Percentiles rank a stretch among this genome's conserved stretches.
Conservation (phyloP, 2,797 vertebrate genomes). For the Sternarchorhynchus goeldii region DNA sequence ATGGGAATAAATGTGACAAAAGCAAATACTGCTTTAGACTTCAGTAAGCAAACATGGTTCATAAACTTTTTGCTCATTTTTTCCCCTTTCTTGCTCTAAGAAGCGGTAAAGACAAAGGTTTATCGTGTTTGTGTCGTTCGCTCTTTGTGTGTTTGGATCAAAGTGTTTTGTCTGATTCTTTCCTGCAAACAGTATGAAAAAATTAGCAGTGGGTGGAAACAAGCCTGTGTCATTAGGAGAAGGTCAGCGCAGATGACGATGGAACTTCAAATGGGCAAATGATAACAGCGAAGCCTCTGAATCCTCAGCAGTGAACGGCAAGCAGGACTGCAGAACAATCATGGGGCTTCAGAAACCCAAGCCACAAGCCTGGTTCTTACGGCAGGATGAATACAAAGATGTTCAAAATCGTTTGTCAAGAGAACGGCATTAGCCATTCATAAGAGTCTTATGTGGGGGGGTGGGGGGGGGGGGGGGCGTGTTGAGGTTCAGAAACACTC, state of each 20-base stretch:
- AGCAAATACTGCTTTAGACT: constrained; percentile 99
- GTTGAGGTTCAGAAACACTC: constrained; percentile 22
- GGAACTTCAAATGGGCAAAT: background rate
- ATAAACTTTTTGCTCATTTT: constrained; percentile 70
- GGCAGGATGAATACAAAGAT: background rate
- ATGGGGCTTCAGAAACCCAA: background rate
- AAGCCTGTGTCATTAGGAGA: too few species aligned
- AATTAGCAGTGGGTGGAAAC: too few species aligned
- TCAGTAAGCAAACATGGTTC: constrained; percentile 95
- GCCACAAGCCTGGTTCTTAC: background rate
- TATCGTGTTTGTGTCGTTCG: constrained; percentile 8
- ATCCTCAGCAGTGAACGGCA: background rate
- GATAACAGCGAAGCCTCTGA: background rate
- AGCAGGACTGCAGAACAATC: too few species aligned
- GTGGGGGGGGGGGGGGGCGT: too few species aligned
- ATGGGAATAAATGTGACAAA: constrained; percentile 99
- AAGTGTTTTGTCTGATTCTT: too few species aligned
- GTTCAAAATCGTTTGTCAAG: background rate
- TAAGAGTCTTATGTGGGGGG: background rate
- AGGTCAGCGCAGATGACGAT: background rate
- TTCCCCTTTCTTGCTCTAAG: constrained; percentile 18
- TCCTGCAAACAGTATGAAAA: too few species aligned
- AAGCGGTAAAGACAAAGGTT: constrained; percentile 18
- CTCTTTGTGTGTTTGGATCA: too few species aligned
- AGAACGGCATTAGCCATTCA: background rate